Evolutionary conservation across 2,797 vertebrate genomes (phyloP).

Genomic region (Tarsius wallacei): DNA sequence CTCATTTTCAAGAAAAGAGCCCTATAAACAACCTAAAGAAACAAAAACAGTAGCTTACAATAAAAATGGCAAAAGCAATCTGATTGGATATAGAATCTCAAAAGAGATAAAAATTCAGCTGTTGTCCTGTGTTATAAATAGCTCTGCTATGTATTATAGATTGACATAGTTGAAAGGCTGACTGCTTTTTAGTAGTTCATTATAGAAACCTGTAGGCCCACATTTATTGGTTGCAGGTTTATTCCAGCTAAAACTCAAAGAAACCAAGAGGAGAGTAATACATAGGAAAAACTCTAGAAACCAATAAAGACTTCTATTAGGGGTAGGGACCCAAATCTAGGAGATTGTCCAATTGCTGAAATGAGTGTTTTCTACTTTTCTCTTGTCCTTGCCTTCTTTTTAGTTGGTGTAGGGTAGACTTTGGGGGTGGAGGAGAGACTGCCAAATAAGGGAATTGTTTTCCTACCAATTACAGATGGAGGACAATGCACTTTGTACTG

Average conservation of each 20-base stretch:
- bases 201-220: constrained; percentile 58
- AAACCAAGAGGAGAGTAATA: constrained; percentile 33
- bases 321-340: not conserved
- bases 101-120: constrained; percentile 66
- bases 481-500: not conserved
- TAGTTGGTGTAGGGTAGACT: not conserved
- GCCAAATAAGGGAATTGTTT: constrained; percentile 43
- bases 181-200: constrained; percentile 69
- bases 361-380: not conserved
- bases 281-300: constrained; percentile 60
- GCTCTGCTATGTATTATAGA: constrained; percentile 12
- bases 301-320: not conserved
- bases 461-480: not conserved
- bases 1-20: constrained; percentile 70
- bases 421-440: not conserved
- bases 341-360: not conserved
- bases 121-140: constrained; percentile 67
- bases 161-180: constrained; percentile 44
- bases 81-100: constrained; percentile 72
- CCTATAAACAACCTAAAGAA: constrained; percentile 74
- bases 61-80: constrained; percentile 80
- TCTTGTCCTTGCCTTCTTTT: not conserved
- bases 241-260: constrained; percentile 65
- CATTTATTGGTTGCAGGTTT: constrained; percentile 72
- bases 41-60: constrained; percentile 68